phyloP scores from a whole-genome alignment of 2,113 vertebrate genomes.

The Pyxicephalus adspersus region DNA sequence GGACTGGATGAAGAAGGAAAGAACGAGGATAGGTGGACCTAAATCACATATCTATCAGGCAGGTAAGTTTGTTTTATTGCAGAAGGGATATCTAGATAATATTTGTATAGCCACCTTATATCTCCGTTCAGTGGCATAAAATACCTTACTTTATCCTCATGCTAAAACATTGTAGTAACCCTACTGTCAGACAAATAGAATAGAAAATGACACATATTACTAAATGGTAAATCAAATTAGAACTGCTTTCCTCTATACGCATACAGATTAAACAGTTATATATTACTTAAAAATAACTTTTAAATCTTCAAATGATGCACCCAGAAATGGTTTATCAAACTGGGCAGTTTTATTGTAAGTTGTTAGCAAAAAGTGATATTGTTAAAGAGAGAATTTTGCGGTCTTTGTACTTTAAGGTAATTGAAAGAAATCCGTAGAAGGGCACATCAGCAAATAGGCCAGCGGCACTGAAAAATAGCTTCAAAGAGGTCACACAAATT shows the following conservation, averaged over 20 bases:
- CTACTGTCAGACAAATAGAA: too few relatives aligned
- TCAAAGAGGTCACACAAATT: slow-evolving; percentile 90
- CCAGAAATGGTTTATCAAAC: slow-evolving; percentile 2
- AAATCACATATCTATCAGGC: too few relatives aligned
- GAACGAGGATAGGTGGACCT: too few relatives aligned
- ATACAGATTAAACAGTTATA: background rate
- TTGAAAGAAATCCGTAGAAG: slow-evolving; percentile 87
- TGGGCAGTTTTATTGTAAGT: slow-evolving; percentile 8
- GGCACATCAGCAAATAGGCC: slow-evolving; percentile 84
- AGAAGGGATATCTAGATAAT: too few relatives aligned
- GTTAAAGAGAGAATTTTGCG: slow-evolving; percentile 55
- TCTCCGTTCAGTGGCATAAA: too few relatives aligned
- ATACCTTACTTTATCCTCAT: too few relatives aligned
- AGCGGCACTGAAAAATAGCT: slow-evolving; percentile 79
- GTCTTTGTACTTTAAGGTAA: slow-evolving; percentile 80
- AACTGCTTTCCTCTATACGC: background rate
- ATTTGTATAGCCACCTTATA: too few relatives aligned
- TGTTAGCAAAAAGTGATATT: slow-evolving; percentile 29
- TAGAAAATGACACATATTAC: too few relatives aligned
- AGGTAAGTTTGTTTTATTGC: too few relatives aligned
- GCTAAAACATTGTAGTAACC: slow-evolving; percentile 9
- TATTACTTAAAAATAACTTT: too few relatives aligned
- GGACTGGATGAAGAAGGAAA: too few relatives aligned
- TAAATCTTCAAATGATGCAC: background rate
- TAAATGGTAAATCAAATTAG: background rate